A percentile compares a stretch with the other conserved stretches of the same genome.
phyloP scores from a whole-genome alignment of 2,113 vertebrate genomes.

The Myotis davidii region DNA sequence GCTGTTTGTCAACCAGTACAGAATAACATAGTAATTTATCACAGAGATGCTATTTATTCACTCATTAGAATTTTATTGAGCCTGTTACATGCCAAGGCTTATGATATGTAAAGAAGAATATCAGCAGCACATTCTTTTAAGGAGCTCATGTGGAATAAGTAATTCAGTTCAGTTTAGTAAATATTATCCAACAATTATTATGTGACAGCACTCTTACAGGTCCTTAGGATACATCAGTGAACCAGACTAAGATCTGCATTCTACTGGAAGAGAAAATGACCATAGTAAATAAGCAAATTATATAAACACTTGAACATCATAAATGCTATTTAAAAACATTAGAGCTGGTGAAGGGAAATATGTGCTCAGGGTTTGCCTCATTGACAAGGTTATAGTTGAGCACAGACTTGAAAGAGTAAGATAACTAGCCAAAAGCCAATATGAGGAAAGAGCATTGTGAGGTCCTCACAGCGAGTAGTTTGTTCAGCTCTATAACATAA shows the following conservation, averaged over 20 bases:
- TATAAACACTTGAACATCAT: not conserved
- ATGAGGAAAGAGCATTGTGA: not conserved
- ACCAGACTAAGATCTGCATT: not conserved
- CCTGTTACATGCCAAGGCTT: not conserved
- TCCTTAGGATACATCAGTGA: not conserved
- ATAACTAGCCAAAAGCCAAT: not conserved
- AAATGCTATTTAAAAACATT: not conserved
- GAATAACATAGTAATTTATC: not conserved
- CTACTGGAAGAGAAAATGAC: not conserved
- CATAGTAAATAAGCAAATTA: not conserved
- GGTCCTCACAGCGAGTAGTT: not conserved
- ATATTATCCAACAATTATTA: not conserved
- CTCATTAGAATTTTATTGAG: not conserved
- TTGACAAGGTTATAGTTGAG: not conserved
- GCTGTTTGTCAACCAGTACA: not conserved
- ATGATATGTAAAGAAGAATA: not conserved
- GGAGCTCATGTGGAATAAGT: not conserved
- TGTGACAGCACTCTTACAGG: not conserved
- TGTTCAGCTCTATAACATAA: not conserved
- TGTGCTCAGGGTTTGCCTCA: not conserved
- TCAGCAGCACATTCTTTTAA: not conserved
- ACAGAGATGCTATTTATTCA: not conserved
- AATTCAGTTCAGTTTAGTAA: not conserved
- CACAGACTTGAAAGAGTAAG: not conserved
- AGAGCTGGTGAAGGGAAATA: not conserved